Evolutionary conservation across 2,888 invertebrate genomes (phyloP), one percentile per base, ranked within the genome.

Genomic region (Petrophora chlorosata): DNA sequence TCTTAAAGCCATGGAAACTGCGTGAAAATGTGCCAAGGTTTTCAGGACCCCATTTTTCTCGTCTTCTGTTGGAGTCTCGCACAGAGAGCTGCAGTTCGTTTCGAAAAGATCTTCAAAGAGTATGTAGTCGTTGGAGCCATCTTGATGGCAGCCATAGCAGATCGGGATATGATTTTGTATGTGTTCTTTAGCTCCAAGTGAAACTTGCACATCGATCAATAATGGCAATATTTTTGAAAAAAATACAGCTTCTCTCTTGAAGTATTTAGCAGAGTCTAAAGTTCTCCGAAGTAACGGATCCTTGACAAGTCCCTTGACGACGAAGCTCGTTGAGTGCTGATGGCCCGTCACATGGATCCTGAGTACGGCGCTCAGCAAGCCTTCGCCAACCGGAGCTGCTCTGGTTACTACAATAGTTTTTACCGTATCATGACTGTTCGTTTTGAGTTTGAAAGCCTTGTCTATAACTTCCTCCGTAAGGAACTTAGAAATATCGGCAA

Each of bases 1-100:
- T 41, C 67, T 61, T 12, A 82, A 41, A 19, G 68, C 75, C 9
- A 82, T 63, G 0, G 82, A 82, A 0, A 76, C 72, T 0, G 82
- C 74, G 26, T 83, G 82, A 5, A 81, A 59, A 59, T 82, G 82
- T 3, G 79, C 79, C n/a, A 82, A 52, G 0, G 65, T 57, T 41
- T 67, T 73, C 2, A 82, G 56, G 5, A 61, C 67, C 12, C 56
- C 40, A 41, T 80, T 65, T 49, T 67, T 67, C 50, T 79, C 67
- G 2, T 38, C 23, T 34, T 53, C 39, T 3, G 67, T 68, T 8
- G 73, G 71, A 35, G 51, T 45, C 42, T 54, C 60, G 1, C 68
- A 45, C n/a, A 76, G 42, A 2, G 74, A 43, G 9, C n/a, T 14
- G 40, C 59, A 76, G 30, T 61, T 44, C 2, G 44, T 62, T 15